Evolutionary conservation across 2,797 vertebrate genomes (phyloP).

Genomic region (Galagoides demidoff): DNA sequence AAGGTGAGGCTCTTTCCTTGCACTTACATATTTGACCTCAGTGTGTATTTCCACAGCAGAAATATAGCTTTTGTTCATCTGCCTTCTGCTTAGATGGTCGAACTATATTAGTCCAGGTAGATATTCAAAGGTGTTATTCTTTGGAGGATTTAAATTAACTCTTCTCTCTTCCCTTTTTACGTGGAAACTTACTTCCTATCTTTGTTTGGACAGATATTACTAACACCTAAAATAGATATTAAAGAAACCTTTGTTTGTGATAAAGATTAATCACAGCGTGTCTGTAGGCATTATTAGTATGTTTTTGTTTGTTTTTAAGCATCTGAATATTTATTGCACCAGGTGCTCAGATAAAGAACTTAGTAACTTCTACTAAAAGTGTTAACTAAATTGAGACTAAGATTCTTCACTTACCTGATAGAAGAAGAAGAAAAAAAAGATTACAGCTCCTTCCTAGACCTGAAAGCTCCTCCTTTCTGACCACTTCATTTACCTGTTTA

Average conservation of each 20-base stretch:
- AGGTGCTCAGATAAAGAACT: constrained; percentile 2
- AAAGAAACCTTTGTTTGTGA: neutral
- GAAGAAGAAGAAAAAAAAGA: neutral
- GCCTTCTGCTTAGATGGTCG: neutral
- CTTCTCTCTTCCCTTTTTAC: neutral
- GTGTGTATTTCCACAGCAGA: neutral
- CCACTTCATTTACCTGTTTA: neutral
- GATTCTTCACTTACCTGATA: neutral
- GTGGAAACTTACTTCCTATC: neutral
- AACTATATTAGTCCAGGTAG: neutral
- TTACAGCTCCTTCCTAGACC: neutral
- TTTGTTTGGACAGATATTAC: constrained; percentile 4
- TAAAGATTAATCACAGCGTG: neutral
- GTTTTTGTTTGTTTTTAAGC: neutral
- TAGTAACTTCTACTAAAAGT: neutral
- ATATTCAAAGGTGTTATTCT: neutral
- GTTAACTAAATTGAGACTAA: neutral
- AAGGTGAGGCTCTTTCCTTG: neutral
- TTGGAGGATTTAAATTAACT: neutral
- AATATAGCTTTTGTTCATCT: neutral
- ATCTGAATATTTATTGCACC: neutral
- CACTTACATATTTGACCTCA: neutral
- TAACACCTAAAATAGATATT: neutral
- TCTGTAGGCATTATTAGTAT: neutral
- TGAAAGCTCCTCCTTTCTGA: neutral